phyloP scores from a whole-genome alignment of 2,888 invertebrate species.

The Notocelia uddmanniana region DNA sequence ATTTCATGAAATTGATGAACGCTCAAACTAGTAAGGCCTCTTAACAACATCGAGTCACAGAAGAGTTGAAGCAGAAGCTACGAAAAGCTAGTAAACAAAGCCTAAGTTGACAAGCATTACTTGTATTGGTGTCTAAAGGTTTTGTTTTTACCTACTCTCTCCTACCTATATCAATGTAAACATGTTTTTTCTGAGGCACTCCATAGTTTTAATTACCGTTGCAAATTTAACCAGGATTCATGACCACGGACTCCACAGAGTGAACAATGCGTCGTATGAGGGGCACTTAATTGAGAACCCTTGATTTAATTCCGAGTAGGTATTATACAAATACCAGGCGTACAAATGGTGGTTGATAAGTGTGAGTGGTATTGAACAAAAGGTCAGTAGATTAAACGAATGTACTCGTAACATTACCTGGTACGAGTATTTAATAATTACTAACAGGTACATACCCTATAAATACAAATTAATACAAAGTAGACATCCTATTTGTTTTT shows the following conservation, averaged over 20 bases:
- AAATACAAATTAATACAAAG: neutral
- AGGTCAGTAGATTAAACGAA: too few species aligned
- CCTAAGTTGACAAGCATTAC: too few species aligned
- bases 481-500: neutral
- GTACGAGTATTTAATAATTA: too few species aligned
- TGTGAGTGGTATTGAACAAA: neutral
- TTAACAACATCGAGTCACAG: too few species aligned
- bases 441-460: neutral
- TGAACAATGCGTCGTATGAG: constrained; percentile 26
- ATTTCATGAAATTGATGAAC: too few species aligned
- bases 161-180: neutral
- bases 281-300: constrained; percentile 37
- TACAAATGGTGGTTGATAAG: neutral
- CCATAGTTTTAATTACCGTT: constrained; percentile 17
- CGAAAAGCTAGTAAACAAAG: too few species aligned
- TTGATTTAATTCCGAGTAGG: constrained; percentile 19
- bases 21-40: too few species aligned
- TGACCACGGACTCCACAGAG: constrained; percentile 7
- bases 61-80: too few species aligned
- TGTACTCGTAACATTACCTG: neutral
- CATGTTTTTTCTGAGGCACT: neutral
- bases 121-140: too few species aligned
- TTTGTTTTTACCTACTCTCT: neutral
- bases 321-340: neutral
- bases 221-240: constrained; percentile 29